Evolutionary conservation across 2,888 invertebrate species (phyloP).

Genomic region (Chloromyia formosa): DNA sequence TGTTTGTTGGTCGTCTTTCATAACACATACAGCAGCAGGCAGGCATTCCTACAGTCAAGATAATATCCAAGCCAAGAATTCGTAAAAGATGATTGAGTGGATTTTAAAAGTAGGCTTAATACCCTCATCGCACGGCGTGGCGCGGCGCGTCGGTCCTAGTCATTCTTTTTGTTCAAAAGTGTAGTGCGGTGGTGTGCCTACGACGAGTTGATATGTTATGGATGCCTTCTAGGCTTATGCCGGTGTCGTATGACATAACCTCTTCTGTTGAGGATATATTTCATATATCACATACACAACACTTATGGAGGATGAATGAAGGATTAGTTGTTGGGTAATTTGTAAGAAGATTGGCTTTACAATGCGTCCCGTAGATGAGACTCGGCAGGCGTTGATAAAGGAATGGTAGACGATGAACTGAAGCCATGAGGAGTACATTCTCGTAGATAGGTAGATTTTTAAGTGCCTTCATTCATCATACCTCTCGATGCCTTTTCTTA

Average conservation of each 20-base stretch:
- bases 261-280: conserved; percentile 24
- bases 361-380: too few species aligned
- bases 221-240: not conserved
- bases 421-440: too few species aligned
- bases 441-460: too few species aligned
- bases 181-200: not conserved
- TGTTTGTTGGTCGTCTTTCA: not conserved
- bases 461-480: too few species aligned
- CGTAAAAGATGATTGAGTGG: conserved; percentile 36
- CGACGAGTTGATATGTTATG: not conserved
- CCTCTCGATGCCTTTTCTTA: too few species aligned
- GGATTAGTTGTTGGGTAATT: conserved; percentile 29
- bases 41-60: not conserved
- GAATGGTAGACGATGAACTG: too few species aligned
- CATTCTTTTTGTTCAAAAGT: not conserved
- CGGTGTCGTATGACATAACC: conserved; percentile 33
- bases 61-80: conserved; percentile 7
- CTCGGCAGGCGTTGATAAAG: too few species aligned
- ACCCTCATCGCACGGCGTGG: not conserved
- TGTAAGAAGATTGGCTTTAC: conserved; percentile 18
- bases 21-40: too few species aligned
- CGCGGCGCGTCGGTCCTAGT: not conserved
- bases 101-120: conserved; percentile 39
- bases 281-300: conserved; percentile 1
- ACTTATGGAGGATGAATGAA: conserved; percentile 4